Conservation (phyloP, 1,140 invertebrate species). For the Chironomus striatipennis region DNA sequence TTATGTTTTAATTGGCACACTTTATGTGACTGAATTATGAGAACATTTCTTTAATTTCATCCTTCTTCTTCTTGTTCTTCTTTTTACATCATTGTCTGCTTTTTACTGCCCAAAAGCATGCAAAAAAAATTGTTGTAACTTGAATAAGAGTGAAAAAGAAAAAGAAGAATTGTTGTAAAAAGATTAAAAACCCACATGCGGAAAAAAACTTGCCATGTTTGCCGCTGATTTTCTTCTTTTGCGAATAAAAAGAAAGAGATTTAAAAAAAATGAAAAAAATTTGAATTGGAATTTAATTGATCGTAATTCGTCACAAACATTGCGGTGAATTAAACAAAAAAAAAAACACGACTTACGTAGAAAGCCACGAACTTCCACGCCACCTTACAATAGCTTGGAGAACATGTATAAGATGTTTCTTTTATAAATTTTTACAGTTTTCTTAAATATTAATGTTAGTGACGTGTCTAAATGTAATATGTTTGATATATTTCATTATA, state of each 20-base stretch:
- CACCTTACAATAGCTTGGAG: no score
- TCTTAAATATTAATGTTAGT: no score
- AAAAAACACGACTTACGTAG: no score
- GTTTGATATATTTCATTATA: no score
- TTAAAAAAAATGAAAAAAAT: neutral
- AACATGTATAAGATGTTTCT: no score
- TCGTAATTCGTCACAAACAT: slow-evolving; percentile 1
- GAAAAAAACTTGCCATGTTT: neutral
- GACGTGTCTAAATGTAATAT: no score
- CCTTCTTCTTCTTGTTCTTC: neutral
- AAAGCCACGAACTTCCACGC: no score
- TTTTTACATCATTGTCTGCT: neutral
- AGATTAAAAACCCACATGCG: neutral
- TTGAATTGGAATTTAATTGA: slow-evolving; percentile 9
- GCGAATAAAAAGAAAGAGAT: neutral
- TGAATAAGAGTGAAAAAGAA: neutral
- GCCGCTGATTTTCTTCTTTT: neutral
- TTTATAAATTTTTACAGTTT: no score
- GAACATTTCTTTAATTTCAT: neutral
- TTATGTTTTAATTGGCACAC: neutral
- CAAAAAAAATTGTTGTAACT: neutral
- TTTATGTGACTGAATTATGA: neutral
- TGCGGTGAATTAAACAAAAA: neutral
- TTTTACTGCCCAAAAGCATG: neutral
- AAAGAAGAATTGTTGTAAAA: neutral